Conservation (phyloP, 2,113 vertebrate species). For the Thermophis baileyi region DNA sequence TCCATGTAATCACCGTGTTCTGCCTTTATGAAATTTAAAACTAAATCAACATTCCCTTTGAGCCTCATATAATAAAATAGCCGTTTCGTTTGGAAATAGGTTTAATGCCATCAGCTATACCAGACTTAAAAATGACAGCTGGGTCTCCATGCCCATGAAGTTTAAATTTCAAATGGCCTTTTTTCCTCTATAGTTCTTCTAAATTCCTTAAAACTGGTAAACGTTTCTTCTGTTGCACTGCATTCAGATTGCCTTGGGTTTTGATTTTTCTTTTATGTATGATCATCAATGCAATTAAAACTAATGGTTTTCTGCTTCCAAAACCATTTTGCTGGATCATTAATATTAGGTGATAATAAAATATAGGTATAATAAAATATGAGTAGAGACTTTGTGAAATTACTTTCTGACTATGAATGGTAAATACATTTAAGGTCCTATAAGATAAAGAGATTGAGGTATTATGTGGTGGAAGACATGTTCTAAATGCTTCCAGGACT, state of each 20-base stretch:
- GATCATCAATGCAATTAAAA: slow-evolving; percentile 51
- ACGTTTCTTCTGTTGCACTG: background rate
- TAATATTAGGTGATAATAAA: background rate
- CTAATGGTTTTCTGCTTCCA: background rate
- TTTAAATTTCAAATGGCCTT: slow-evolving; percentile 33
- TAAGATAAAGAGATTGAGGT: background rate
- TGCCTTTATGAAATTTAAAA: slow-evolving; percentile 47
- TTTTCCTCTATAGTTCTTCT: slow-evolving; percentile 14
- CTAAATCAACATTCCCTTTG: slow-evolving; percentile 49
- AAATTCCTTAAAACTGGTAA: slow-evolving; percentile 43
- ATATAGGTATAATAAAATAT: background rate
- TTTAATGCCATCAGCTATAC: slow-evolving; percentile 50
- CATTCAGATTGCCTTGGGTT: background rate
- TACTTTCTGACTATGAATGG: background rate
- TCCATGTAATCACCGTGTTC: slow-evolving; percentile 51
- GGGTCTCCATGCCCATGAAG: slow-evolving; percentile 44
- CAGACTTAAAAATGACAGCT: slow-evolving; percentile 33
- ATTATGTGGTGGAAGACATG: background rate
- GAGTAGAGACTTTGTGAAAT: background rate
- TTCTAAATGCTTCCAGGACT: background rate
- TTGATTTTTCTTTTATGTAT: slow-evolving; percentile 35
- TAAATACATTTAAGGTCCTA: background rate
- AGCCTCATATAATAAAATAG: slow-evolving; percentile 53
- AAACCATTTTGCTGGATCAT: background rate
- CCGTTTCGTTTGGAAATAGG: slow-evolving; percentile 51